Percentiles rank a stretch among this genome's conserved stretches.
phyloP scores from a whole-genome alignment of 2,888 invertebrate genomes.

The Taenaris catops region DNA sequence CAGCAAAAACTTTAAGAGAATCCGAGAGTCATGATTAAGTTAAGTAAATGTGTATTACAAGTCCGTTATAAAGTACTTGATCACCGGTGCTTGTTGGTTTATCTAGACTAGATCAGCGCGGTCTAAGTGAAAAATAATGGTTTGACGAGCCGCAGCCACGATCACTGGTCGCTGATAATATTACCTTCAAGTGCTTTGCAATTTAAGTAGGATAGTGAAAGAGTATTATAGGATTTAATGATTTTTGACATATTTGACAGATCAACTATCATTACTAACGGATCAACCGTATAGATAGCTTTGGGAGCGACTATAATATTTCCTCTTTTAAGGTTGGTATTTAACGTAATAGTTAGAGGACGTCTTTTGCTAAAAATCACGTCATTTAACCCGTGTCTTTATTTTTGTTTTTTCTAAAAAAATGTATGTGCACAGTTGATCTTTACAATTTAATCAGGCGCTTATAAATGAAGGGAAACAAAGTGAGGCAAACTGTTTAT shows the following conservation, averaged over 20 bases:
- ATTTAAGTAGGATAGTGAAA: conserved; percentile 16
- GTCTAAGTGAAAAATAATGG: conserved; percentile 27
- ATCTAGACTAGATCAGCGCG: conserved; percentile 22
- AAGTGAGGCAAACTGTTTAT: too few relatives aligned
- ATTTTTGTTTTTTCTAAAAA: too few relatives aligned
- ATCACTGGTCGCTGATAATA: conserved; percentile 20
- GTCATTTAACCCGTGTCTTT: too few relatives aligned
- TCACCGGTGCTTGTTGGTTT: conserved; percentile 21
- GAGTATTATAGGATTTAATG: conserved; percentile 1
- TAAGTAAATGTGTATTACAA: conserved; percentile 18
- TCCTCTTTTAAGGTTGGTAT: too few relatives aligned
- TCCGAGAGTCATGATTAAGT: conserved; percentile 9
- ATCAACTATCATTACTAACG: too few relatives aligned
- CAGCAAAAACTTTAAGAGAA: neutral
- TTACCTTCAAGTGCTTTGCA: conserved; percentile 19
- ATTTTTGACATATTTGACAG: conserved; percentile 3
- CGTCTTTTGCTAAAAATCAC: too few relatives aligned
- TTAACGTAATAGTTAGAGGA: too few relatives aligned
- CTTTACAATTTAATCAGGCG: too few relatives aligned
- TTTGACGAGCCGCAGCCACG: conserved; percentile 17
- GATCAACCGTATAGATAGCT: too few relatives aligned
- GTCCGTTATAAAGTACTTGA: conserved; percentile 21
- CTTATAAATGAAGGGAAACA: too few relatives aligned
- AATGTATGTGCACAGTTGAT: too few relatives aligned
- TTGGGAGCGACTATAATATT: too few relatives aligned